Evolutionary conservation across 1,140 invertebrate genomes (phyloP).

Genomic region (Drosophila sulfurigaster): DNA sequence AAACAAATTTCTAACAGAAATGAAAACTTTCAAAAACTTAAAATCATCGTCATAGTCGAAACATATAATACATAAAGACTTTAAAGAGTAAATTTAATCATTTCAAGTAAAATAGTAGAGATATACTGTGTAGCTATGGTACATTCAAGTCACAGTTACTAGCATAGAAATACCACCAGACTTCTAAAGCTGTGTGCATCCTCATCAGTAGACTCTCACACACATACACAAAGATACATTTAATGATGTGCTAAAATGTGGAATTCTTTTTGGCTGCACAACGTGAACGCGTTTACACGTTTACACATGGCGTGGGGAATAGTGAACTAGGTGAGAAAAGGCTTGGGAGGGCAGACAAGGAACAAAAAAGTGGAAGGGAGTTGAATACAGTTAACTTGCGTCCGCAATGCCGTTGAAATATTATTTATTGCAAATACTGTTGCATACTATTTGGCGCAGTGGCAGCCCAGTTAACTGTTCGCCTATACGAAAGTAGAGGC

Average conservation of each 20-base stretch:
- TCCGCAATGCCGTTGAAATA: slow-evolving; percentile 64
- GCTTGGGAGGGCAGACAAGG: background rate
- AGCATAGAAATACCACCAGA: background rate
- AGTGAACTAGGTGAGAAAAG: background rate
- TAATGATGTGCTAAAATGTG: slow-evolving; percentile 64
- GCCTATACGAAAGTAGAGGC: background rate
- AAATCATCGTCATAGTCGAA: too few relatives aligned
- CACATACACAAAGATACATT: slow-evolving; percentile 30
- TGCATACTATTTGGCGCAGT: slow-evolving; percentile 65
- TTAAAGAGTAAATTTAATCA: too few relatives aligned
- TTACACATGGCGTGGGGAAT: slow-evolving; percentile 38
- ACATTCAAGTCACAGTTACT: background rate
- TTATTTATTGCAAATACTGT: slow-evolving; percentile 67
- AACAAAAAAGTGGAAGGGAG: background rate
- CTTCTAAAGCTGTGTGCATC: slow-evolving; percentile 9
- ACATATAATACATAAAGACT: too few relatives aligned
- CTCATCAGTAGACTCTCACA: slow-evolving; percentile 18
- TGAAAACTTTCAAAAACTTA: too few relatives aligned
- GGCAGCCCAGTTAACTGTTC: slow-evolving; percentile 27
- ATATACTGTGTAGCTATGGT: background rate
- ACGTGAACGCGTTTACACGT: slow-evolving; percentile 48
- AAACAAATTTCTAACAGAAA: too few relatives aligned
- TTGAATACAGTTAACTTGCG: slow-evolving; percentile 48
- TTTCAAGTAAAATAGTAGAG: too few relatives aligned
- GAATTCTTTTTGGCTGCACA: slow-evolving; percentile 51